These are phyloP conservation scores for Minunthozetes semirufus DNA, from an alignment of 2,888 invertebrate species.

Conservation along the genomic window DNA sequence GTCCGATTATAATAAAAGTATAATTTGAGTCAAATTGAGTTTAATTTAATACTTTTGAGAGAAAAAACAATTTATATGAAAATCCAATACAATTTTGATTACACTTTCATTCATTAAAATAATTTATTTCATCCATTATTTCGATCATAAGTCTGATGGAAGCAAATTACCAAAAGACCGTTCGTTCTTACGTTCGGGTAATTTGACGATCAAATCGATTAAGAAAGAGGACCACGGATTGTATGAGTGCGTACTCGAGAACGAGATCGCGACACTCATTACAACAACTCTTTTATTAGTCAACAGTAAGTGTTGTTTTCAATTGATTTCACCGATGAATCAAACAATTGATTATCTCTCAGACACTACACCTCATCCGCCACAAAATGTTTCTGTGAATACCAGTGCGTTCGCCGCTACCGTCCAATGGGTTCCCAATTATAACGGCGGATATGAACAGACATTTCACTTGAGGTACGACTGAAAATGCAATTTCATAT, in stretches of 20 bases:
- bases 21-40: too few species aligned
- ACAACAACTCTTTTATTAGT: slow-evolving; percentile 56
- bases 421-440: slow-evolving; percentile 84
- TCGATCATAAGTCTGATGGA: slow-evolving; percentile 40
- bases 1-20: too few species aligned
- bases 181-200: slow-evolving; percentile 62
- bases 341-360: background rate
- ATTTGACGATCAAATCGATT: slow-evolving; percentile 81
- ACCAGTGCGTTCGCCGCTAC: slow-evolving; percentile 84
- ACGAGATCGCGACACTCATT: slow-evolving; percentile 91
- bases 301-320: slow-evolving; percentile 45
- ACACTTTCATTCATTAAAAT: background rate
- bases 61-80: too few species aligned
- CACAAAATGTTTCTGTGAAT: slow-evolving; percentile 83
- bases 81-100: background rate
- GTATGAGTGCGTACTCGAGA: slow-evolving; percentile 90
- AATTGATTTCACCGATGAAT: background rate
- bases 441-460: slow-evolving; percentile 86
- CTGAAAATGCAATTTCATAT: background rate
- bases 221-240: slow-evolving; percentile 83
- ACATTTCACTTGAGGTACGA: slow-evolving; percentile 38
- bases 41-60: too few species aligned
- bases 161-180: slow-evolving; percentile 42
- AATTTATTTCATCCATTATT: background rate
- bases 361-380: slow-evolving; percentile 93